Evolutionary conservation across 2,888 invertebrate genomes (phyloP).

Genomic region (Mesoligia furuncula): DNA sequence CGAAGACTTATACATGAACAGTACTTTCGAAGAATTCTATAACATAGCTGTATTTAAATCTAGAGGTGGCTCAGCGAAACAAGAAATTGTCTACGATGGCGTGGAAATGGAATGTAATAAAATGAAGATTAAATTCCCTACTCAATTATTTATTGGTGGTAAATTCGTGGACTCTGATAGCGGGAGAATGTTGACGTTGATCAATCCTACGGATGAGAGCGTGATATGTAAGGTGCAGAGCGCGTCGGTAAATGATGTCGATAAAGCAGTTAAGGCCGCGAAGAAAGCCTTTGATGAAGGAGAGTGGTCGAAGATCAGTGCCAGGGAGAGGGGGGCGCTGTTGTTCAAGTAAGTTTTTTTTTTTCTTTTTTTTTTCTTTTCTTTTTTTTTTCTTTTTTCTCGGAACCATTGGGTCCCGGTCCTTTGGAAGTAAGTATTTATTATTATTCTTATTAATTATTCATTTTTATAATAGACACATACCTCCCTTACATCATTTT

Average conservation of each 20-base stretch:
- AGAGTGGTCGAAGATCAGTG: constrained; percentile 98
- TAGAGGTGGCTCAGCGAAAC: constrained; percentile 90
- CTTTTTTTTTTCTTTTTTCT: too few relatives aligned
- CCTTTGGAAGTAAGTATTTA: too few relatives aligned
- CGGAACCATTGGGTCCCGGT: too few relatives aligned
- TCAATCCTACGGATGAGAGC: constrained; percentile 97
- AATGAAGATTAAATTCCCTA: constrained; percentile 95
- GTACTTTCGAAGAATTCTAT: constrained; percentile 95
- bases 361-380: too few relatives aligned
- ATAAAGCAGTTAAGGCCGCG: constrained; percentile 96
- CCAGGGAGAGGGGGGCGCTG: constrained; percentile 96
- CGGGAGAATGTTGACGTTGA: constrained; percentile 91
- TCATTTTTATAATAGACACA: neutral
- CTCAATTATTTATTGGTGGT: constrained; percentile 97
- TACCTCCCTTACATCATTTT: neutral
- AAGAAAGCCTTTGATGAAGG: constrained; percentile 96
- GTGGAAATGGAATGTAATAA: constrained; percentile 95
- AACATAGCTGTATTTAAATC: constrained; percentile 92
- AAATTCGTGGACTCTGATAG: constrained; percentile 95
- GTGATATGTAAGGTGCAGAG: constrained; percentile 94
- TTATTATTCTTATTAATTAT: neutral
- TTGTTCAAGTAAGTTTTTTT: constrained; percentile 93
- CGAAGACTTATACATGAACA: constrained; percentile 98
- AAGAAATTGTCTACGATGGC: constrained; percentile 93
- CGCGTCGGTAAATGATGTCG: constrained; percentile 95